A percentile compares a stretch with the other conserved stretches of the same genome.
Conservation (phyloP, 2,797 vertebrate species). For the Acomys russatus region DNA sequence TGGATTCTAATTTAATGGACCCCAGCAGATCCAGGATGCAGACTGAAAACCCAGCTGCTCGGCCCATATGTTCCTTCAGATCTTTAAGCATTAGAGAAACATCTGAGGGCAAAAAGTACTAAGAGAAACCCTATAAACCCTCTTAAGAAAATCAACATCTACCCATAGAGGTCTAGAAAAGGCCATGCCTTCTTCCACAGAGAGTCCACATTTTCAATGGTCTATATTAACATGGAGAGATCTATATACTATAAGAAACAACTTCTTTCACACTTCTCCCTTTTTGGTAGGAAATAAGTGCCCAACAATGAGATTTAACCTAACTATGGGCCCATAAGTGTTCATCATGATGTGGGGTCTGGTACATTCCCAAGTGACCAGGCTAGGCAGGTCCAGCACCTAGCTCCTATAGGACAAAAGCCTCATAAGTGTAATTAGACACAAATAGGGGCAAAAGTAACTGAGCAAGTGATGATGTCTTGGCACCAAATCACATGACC, state of each 20-base stretch:
- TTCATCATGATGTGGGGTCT: not conserved
- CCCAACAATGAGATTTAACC: not conserved
- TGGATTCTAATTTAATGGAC: not conserved
- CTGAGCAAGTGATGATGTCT: not conserved
- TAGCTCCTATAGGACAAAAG: not conserved
- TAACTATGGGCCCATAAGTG: not conserved
- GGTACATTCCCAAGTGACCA: not conserved
- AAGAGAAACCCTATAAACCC: not conserved
- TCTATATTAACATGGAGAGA: not conserved
- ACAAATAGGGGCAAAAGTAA: not conserved
- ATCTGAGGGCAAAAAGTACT: not conserved
- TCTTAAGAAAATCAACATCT: constrained; percentile 8
- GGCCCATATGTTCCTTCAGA: not conserved
- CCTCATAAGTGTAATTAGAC: not conserved
- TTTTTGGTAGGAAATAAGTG: not conserved
- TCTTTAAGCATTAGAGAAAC: not conserved
- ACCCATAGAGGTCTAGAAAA: not conserved
- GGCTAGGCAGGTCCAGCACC: not conserved
- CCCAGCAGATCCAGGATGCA: not conserved
- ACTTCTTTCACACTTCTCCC: not conserved
- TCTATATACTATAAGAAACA: not conserved
- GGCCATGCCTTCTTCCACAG: not conserved
- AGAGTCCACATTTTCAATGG: not conserved
- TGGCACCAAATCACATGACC: not conserved
- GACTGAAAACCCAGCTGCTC: not conserved